phyloP scores from a whole-genome alignment of 2,888 invertebrate genomes.

The Chrysotoxum bicinctum region DNA sequence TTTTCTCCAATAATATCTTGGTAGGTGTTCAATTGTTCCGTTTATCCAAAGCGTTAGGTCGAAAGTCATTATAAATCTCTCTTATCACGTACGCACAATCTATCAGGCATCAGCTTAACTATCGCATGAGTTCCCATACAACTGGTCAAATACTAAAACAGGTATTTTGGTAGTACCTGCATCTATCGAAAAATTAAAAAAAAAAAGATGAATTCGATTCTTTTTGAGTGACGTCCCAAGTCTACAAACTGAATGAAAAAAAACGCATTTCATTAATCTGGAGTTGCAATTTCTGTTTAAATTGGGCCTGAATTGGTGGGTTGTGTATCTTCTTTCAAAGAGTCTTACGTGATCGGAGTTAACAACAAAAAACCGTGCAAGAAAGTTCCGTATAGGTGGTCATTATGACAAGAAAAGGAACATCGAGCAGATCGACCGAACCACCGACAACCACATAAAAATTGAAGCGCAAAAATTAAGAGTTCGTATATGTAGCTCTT shows the following conservation, averaged over 20 bases:
- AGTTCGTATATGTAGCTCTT: neutral
- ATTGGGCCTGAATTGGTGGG: constrained; percentile 69
- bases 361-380: constrained; percentile 34
- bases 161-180: neutral
- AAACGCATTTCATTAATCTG: constrained; percentile 79
- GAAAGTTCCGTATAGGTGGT: constrained; percentile 61
- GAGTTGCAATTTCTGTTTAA: constrained; percentile 69
- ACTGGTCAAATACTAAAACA: constrained; percentile 30
- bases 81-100: constrained; percentile 62
- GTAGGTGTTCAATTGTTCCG: neutral
- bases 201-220: neutral
- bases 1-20: neutral
- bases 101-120: constrained; percentile 49
- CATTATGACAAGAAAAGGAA: constrained; percentile 58
- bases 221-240: neutral
- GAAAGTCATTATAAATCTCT: constrained; percentile 27
- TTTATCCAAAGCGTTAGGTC: constrained; percentile 26
- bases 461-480: constrained; percentile 44
- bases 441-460: constrained; percentile 19
- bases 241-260: neutral
- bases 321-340: constrained; percentile 57
- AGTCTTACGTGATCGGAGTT: constrained; percentile 65
- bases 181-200: neutral
- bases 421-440: constrained; percentile 1
- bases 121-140: constrained; percentile 54